A percentile compares a stretch with the other conserved stretches of the same genome.
phyloP scores from a whole-genome alignment of 2,113 vertebrate genomes.

The Machaerirhynchus nigripectus region DNA sequence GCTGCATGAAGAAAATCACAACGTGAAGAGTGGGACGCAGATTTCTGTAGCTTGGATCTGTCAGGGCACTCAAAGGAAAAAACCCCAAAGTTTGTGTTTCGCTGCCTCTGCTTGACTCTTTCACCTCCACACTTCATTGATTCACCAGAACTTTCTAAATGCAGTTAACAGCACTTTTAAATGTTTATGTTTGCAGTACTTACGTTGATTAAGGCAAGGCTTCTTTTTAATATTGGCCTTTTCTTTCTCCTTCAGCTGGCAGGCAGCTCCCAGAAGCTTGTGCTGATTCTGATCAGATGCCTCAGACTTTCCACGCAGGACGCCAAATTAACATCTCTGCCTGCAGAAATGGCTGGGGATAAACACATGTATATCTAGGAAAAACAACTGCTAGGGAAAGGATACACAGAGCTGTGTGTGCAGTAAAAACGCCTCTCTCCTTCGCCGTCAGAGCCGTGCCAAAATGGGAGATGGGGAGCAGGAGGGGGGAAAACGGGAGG shows the following conservation, averaged over 20 bases:
- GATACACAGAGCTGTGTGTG: not conserved
- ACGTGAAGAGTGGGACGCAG: not conserved
- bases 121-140: not conserved
- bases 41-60: not conserved
- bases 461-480: not conserved
- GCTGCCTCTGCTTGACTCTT: not conserved
- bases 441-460: not conserved
- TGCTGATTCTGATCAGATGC: conserved; percentile 44
- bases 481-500: not conserved
- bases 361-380: conserved; percentile 28
- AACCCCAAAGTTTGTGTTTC: not conserved
- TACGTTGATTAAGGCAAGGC: not conserved
- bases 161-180: not conserved
- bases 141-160: not conserved
- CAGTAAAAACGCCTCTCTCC: not conserved
- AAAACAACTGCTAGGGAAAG: conserved; percentile 3
- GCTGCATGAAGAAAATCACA: not conserved
- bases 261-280: conserved; percentile 26
- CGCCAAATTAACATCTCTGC: conserved; percentile 51
- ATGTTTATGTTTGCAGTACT: conserved; percentile 7
- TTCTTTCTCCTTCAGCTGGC: conserved; percentile 32
- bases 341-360: conserved; percentile 21
- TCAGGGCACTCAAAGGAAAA: not conserved
- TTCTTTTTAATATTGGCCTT: not conserved
- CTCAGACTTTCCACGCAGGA: conserved; percentile 56